Percentiles rank a stretch among this genome's conserved stretches.
These are phyloP conservation scores for Ammospiza caudacuta DNA, from an alignment of 2,113 vertebrate genomes.

Conservation along the genomic window DNA sequence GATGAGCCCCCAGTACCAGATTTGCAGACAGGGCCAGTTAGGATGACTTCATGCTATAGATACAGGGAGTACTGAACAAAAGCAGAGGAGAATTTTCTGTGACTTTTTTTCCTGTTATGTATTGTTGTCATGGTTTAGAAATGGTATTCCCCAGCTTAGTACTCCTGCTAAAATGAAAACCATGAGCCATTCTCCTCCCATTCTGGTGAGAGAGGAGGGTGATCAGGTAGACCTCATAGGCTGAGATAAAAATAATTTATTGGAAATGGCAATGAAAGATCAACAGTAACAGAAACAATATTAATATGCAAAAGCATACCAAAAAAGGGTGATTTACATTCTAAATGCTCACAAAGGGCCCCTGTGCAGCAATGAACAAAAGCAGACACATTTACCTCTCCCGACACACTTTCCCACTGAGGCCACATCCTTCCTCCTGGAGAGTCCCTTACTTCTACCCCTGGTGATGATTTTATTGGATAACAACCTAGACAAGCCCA, in stretches of 20 bases:
- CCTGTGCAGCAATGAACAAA: neutral
- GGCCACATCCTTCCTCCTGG: rapidly evolving
- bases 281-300: neutral
- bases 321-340: neutral
- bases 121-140: neutral
- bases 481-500: neutral
- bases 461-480: too few relatives aligned
- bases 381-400: neutral
- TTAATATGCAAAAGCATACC: neutral
- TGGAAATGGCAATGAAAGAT: neutral
- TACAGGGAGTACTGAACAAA: neutral
- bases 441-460: neutral
- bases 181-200: neutral
- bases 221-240: neutral
- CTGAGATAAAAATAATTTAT: neutral
- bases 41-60: neutral
- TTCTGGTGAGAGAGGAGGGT: neutral
- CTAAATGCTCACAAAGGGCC: neutral
- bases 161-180: neutral
- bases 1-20: neutral
- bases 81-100: neutral
- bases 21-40: neutral
- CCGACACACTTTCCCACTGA: rapidly evolving
- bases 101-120: neutral
- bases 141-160: neutral